Evolutionary conservation across 2,113 vertebrate species (phyloP).

Genomic region (Dryoscopus gambensis): DNA sequence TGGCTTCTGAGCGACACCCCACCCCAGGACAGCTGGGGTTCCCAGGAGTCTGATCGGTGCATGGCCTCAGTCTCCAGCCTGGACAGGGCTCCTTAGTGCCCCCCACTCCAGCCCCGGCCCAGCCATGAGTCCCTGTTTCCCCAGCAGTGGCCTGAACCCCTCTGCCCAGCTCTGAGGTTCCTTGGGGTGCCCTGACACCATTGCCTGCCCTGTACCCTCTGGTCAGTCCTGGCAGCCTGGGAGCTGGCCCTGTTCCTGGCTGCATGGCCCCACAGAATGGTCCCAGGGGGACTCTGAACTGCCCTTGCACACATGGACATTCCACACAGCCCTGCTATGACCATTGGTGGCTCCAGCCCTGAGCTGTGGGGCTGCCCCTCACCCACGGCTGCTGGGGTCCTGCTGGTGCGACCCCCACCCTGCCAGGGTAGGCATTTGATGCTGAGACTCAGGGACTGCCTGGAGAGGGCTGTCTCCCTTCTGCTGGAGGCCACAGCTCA

Average conservation of each 20-base stretch:
- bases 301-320: background rate
- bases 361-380: background rate
- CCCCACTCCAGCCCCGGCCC: background rate
- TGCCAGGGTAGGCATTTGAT: background rate
- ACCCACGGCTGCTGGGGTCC: background rate
- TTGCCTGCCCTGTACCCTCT: background rate
- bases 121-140: background rate
- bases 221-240: background rate
- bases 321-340: fast-evolving
- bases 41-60: background rate
- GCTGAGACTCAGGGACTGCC: fast-evolving
- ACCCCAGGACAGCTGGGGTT: background rate
- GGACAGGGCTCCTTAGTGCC: background rate
- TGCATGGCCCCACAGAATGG: fast-evolving
- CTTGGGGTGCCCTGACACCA: background rate
- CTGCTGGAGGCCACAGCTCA: background rate
- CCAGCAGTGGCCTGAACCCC: background rate
- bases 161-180: background rate
- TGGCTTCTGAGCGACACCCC: background rate
- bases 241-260: background rate
- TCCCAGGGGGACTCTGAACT: background rate
- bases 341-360: background rate
- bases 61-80: too few species aligned
- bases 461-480: background rate
- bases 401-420: background rate